Conservation (phyloP, 2,113 vertebrate species). For the Capreolus pygargus region DNA sequence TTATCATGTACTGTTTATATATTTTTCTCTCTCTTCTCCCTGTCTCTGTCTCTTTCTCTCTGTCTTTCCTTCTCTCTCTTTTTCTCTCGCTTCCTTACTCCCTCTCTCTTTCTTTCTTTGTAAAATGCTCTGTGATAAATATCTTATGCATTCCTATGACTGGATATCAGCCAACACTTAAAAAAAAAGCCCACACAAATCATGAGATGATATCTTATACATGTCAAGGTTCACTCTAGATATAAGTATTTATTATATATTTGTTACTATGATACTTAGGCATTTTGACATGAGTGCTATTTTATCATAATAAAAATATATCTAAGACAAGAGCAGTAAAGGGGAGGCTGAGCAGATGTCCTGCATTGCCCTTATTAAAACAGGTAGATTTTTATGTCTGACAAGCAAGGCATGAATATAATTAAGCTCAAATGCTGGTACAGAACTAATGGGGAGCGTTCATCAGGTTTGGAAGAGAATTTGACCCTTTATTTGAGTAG, state of each 20-base stretch:
- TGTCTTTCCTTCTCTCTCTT: neutral
- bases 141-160: slow-evolving; percentile 63
- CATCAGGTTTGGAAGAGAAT: neutral
- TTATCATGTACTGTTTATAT: neutral
- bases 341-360: slow-evolving; percentile 62
- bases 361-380: slow-evolving; percentile 44
- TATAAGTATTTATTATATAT: slow-evolving; percentile 71
- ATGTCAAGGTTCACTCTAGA: slow-evolving; percentile 66
- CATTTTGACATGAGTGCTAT: slow-evolving; percentile 63
- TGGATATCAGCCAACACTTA: slow-evolving; percentile 58
- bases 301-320: slow-evolving; percentile 75
- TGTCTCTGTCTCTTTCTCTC: neutral
- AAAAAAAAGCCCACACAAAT: slow-evolving; percentile 54
- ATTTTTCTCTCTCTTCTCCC: neutral
- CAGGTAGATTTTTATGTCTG: slow-evolving; percentile 46
- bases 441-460: slow-evolving; percentile 18
- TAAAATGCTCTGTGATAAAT: slow-evolving; percentile 60
- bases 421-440: neutral
- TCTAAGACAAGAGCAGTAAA: slow-evolving; percentile 44
- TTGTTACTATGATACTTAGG: slow-evolving; percentile 65
- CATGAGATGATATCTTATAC: slow-evolving; percentile 62
- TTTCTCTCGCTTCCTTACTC: neutral
- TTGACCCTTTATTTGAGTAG: neutral
- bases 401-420: slow-evolving; percentile 5
- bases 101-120: neutral